Percentiles rank a stretch among this genome's conserved stretches.
Evolutionary conservation across 2,888 invertebrate genomes (phyloP).

Genomic region (Drosophila formosana): DNA sequence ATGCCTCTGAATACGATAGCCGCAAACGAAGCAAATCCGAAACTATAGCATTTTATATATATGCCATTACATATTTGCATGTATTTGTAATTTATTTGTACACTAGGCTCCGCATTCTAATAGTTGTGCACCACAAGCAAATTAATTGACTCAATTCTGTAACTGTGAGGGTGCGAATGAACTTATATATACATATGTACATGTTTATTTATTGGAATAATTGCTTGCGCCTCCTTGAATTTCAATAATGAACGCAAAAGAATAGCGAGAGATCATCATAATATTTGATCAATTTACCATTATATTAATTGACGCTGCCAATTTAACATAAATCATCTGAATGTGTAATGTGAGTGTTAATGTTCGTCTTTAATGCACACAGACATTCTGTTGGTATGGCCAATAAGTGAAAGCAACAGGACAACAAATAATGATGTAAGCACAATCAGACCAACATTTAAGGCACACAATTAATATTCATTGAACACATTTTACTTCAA

Average conservation of each 20-base stretch:
- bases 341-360: not conserved
- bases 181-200: not conserved
- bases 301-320: constrained; percentile 6
- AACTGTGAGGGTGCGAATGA: constrained; percentile 1
- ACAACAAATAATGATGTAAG: constrained; percentile 12
- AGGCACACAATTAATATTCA: not conserved
- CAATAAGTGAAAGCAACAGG: not conserved
- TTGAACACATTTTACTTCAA: too few relatives aligned
- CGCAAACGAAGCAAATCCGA: constrained; percentile 1
- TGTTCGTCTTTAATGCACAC: not conserved
- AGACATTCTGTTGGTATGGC: not conserved
- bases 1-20: constrained; percentile 10
- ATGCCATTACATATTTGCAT: not conserved
- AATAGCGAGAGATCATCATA: constrained; percentile 32
- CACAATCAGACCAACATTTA: not conserved
- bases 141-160: constrained; percentile 65
- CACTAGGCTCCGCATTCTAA: constrained; percentile 35
- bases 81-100: not conserved
- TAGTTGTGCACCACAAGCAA: constrained; percentile 75
- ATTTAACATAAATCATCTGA: not conserved
- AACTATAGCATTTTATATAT: not conserved
- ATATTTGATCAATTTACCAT: constrained; percentile 18
- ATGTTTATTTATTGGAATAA: not conserved
- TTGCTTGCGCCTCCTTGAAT: not conserved
- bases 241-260: constrained; percentile 2